Evolutionary conservation across 2,797 vertebrate genomes (phyloP).

Genomic region (Rhodeus uyekii): DNA sequence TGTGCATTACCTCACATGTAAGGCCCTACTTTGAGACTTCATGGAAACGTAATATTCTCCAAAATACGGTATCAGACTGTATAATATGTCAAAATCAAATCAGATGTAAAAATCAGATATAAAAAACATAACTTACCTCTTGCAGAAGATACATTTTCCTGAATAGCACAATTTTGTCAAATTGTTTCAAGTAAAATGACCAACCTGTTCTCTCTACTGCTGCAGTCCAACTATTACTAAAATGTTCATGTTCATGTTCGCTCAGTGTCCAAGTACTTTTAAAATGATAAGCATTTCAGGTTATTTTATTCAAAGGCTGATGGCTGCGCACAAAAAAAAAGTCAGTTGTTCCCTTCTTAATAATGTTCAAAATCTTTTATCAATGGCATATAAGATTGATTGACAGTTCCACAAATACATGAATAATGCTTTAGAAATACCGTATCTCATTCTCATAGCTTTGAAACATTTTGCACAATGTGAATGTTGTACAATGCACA

Average conservation of each 20-base stretch:
- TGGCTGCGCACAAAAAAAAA: neutral
- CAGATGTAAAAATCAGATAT: neutral
- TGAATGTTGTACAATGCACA: no score
- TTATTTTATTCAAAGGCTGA: neutral
- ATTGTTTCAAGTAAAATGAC: neutral
- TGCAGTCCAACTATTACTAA: neutral
- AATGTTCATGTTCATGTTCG: neutral
- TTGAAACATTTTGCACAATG: neutral
- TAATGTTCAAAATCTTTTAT: neutral
- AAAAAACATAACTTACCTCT: neutral
- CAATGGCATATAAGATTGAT: neutral
- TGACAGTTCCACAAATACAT: conserved; percentile 2
- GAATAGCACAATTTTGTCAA: neutral
- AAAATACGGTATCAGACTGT: neutral
- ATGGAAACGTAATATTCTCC: neutral
- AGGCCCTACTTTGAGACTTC: neutral
- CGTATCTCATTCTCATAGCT: neutral
- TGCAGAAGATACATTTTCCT: neutral
- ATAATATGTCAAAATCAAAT: neutral
- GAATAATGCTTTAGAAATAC: neutral
- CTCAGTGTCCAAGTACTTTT: neutral
- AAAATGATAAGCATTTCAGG: neutral
- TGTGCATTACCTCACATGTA: neutral
- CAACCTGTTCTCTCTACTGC: neutral
- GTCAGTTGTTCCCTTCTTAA: neutral